phyloP scores from a whole-genome alignment of 2,797 vertebrate genomes.

The Podarcis lilfordi region DNA sequence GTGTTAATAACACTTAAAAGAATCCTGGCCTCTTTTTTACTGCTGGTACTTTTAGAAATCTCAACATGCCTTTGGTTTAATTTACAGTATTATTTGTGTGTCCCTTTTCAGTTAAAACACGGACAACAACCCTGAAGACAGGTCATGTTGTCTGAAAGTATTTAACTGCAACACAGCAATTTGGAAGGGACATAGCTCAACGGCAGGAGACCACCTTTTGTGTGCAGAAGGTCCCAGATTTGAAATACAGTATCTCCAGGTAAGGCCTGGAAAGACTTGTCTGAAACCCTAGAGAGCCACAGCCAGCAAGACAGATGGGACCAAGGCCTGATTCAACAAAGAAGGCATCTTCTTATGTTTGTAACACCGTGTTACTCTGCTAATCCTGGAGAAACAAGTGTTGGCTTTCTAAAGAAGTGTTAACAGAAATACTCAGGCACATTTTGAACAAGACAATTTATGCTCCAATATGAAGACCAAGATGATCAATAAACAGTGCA shows the following conservation, averaged over 20 bases:
- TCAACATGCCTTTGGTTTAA: not conserved
- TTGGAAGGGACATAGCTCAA: not conserved
- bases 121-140: not conserved
- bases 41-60: not conserved
- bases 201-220: not conserved
- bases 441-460: not conserved
- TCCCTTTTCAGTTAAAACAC: not conserved
- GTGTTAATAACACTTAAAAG: not conserved
- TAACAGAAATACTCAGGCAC: not conserved
- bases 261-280: not conserved
- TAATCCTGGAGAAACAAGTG: too few species aligned
- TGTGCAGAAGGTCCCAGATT: not conserved
- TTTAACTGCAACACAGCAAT: not conserved
- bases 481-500: not conserved
- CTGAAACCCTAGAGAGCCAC: too few species aligned
- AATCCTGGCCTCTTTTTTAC: not conserved
- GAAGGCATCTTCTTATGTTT: not conserved
- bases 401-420: not conserved
- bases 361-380: not conserved
- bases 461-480: not conserved
- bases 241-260: not conserved
- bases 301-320: not conserved
- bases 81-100: not conserved
- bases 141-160: not conserved
- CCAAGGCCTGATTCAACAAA: not conserved